These are phyloP conservation scores for Gerris lacustris DNA, from an alignment of 2,888 invertebrate genomes.

Conservation along the genomic window DNA sequence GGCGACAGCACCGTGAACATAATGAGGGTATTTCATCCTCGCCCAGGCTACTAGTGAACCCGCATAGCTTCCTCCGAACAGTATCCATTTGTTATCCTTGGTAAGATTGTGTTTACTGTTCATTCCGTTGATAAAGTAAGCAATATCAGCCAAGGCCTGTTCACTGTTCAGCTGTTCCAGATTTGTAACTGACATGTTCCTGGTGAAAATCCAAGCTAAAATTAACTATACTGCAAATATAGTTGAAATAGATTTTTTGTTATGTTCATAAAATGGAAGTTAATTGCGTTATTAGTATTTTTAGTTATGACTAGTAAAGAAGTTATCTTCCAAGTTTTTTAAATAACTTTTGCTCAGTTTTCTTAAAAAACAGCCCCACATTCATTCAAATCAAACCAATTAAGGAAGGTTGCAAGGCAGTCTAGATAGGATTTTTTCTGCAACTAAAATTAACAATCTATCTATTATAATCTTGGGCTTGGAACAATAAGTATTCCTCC, in stretches of 20 bases:
- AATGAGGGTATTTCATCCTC: neutral
- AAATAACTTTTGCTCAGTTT: too few species aligned
- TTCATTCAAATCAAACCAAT: too few species aligned
- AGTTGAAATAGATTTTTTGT: neutral
- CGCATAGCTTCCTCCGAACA: neutral
- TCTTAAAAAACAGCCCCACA: too few species aligned
- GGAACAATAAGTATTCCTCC: too few species aligned
- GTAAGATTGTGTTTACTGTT: conserved; percentile 48
- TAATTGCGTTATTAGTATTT: neutral
- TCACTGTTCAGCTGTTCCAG: conserved; percentile 64
- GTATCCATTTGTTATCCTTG: neutral
- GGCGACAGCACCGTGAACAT: neutral
- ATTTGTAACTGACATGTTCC: conserved; percentile 68
- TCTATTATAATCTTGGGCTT: too few species aligned
- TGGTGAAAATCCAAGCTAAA: conserved; percentile 31
- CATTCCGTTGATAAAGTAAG: conserved; percentile 64
- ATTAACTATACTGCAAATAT: too few species aligned
- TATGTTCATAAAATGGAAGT: too few species aligned
- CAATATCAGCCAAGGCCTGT: conserved; percentile 76
- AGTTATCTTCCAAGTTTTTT: too few species aligned
- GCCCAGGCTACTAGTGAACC: neutral
- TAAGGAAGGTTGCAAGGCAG: too few species aligned
- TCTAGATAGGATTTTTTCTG: too few species aligned
- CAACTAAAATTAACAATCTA: too few species aligned
- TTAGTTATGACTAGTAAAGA: too few species aligned